Evolutionary conservation across 2,797 vertebrate genomes (phyloP).

Genomic region (Myotis planiceps): DNA sequence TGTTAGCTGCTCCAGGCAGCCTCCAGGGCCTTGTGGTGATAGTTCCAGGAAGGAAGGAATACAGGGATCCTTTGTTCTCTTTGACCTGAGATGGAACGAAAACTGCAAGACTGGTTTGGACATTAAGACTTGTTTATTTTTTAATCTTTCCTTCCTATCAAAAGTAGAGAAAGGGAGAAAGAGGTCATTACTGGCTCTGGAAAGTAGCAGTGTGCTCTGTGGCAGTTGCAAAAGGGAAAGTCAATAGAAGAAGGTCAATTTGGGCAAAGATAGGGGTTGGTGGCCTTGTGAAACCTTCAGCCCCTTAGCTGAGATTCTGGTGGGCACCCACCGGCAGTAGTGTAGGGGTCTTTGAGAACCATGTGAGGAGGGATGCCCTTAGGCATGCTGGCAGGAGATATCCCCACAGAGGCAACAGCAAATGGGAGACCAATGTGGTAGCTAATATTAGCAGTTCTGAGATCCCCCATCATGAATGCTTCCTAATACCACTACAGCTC

Average conservation of each 20-base stretch:
- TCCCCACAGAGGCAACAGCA: not conserved
- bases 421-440: not conserved
- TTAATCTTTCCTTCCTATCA: constrained; percentile 32
- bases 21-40: not conserved
- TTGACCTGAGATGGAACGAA: not conserved
- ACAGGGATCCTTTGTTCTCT: constrained; percentile 39
- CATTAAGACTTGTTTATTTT: not conserved
- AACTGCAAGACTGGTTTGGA: not conserved
- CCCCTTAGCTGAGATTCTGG: not conserved
- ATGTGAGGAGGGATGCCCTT: not conserved
- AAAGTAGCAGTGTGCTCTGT: not conserved
- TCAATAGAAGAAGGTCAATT: not conserved
- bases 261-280: not conserved
- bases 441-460: not conserved
- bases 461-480: too few species aligned
- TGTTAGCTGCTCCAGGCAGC: not conserved
- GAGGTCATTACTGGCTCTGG: not conserved
- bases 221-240: not conserved
- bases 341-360: too few species aligned
- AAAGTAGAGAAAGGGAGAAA: not conserved
- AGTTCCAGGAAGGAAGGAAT: not conserved
- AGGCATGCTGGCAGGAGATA: not conserved
- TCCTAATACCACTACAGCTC: not conserved
- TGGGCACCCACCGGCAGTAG: not conserved
- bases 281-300: not conserved